Evolutionary conservation across 2,113 vertebrate genomes (phyloP), one percentile per base, ranked within the genome.

Genomic region (Periophthalmodon schlosseri): DNA sequence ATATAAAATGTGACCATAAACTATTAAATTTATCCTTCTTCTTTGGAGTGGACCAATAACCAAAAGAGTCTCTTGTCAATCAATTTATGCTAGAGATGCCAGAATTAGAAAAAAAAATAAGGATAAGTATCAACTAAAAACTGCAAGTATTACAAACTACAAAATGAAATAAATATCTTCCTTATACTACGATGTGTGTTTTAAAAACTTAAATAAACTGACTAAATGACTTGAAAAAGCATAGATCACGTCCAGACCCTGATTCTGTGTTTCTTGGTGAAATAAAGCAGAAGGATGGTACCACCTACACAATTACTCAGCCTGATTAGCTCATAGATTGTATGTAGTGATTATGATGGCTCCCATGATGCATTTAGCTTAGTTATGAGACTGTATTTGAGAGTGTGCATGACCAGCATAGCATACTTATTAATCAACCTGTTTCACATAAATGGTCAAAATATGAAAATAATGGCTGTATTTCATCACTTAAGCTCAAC

Each of bases 401-500:
- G 16, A 24, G 52, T 16, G 61, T 52, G 70, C 47, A 7, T 60
- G 66, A 74, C 72, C 8, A 5, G 33, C 46, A 36, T 70, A 39
- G 36, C 36, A 39, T 39, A 76, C 65, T n/a, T 34, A 75, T 80
- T 72, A 75, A 84, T 86, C 76, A 75, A 12, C 70, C 69, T 39
- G 16, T 36, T 72, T 4, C 60, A 20, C 16, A n/a, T 39, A 20
- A 28, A 69, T 10, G 75, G 68, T 77, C 79, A 61, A 65, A 15
- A 76, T 74, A 52, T 68, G 13, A 74, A 80, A 79, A 77, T 84
- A 85, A 87, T 73, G 71, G 47, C 75, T 1, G 0, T 18, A 44
- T 28, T 89, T 73, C 16, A 78, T 85, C 80, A 82, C 49, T 63
- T 67, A 64, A 81, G 75, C 66, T 80, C 74, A 84, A 80, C 57